Base-by-base conservation (phyloP, 1,140 invertebrate genomes). In the Aethina tumida region DNA sequence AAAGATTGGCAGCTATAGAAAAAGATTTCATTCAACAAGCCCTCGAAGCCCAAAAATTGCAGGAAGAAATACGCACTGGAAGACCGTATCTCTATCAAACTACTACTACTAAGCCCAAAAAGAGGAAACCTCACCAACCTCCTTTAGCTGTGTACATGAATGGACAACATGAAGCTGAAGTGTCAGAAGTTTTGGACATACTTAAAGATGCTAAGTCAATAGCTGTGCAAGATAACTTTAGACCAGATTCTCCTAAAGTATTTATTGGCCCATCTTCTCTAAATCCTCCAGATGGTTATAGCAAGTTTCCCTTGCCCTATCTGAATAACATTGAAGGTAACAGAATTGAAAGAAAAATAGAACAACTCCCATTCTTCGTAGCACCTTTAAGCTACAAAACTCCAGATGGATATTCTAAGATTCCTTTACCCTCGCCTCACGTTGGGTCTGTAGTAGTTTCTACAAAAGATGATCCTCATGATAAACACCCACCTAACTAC, bases 291-390 rank as follows among this genome's bases (percentile, higher is more conserved):
- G 62, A 70, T 12, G 77, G 77, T 26, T 88, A 81, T 42, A 69
- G 76, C 0, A 87, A 85, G 63, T 88, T 87, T 50, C 82, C 86
- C 43, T 61, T 88, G 6, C 84, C 84, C 0, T 88, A 88, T 52
- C 58, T 88, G 12, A 85, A 82, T 0, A 76, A 77, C 14, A 63
- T 87, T 17, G 77, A 82, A 46, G 68, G 69, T 9, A 79, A 76
- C 41, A 66, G 77, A 10, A 73, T 77, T 4, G 81, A 85, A 50
- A 71, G 74, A 31, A 82, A 83, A 59, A 70, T 84, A 1, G 69
- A 77, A 27, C 73, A 79, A 45, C 47, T 83, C 1, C 84, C 84
- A 6, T 88, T 87, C 59, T 88, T 88, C 35, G 84, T 88, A 1
- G 84, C 84, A 2, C 84, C 84, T 1, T 54, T 87, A 6, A 87